phyloP scores from a whole-genome alignment of 2,797 vertebrate genomes.

The Centropyge bicolor region DNA sequence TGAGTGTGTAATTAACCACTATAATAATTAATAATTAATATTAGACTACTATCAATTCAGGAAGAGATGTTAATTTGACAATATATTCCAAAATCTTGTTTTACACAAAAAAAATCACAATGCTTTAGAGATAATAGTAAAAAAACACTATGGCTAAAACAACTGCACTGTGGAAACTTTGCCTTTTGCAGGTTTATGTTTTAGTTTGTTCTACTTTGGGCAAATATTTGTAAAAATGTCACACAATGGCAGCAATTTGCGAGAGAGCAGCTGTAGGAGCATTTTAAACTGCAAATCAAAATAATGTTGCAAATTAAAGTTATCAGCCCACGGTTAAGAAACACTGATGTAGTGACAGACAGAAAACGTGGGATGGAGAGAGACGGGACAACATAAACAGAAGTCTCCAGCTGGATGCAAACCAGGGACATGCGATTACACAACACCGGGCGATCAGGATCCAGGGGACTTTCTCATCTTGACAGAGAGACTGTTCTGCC shows the following conservation, averaged over 20 bases:
- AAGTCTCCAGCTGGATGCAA: not conserved
- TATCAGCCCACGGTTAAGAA: no score
- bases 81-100: not conserved
- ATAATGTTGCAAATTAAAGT: not conserved
- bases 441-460: no score
- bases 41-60: not conserved
- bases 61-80: not conserved
- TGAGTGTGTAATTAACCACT: not conserved
- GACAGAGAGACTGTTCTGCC: fast-evolving
- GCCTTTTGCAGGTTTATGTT: not conserved
- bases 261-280: not conserved
- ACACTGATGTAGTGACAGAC: not conserved
- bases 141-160: not conserved
- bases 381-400: no score
- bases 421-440: not conserved
- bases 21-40: not conserved
- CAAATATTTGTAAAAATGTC: not conserved
- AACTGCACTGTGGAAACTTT: not conserved
- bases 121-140: no score
- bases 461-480: no score
- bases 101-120: not conserved
- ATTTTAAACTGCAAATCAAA: no score
- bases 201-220: not conserved
- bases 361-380: not conserved
- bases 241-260: not conserved